Evolutionary conservation across 2,888 invertebrate species (phyloP), one percentile per base, ranked within the genome.

Genomic region (Drosophila nr. fundita): DNA sequence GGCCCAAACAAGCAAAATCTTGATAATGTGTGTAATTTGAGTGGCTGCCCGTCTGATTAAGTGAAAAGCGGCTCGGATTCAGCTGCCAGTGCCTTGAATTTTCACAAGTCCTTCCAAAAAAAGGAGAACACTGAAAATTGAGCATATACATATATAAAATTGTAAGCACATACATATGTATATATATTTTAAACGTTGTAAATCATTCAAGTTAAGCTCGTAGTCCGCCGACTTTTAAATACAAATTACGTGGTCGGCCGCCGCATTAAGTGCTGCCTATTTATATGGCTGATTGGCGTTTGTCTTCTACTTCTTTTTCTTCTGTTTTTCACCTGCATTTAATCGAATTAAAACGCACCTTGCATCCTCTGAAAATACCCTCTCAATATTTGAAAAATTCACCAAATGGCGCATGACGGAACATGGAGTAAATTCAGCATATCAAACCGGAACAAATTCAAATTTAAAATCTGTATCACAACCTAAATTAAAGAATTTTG

Each of bases 131-230:
- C 32, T 62, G 66, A 50, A 75, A 71, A 76, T 82, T 78, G 52
- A 78, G 72, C 42, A 42, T 42, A 42, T 42, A 29, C 29, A 29
- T 7, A 21, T 21, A 42, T 21, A 42, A 42, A 42, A 21, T 6
- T 42, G 21, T 11, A 42, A 11, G 4, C 24, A 45, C 4, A 24
- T 15, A 8, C 15, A 18, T 24, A 10, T 18, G 15, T 52, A 21
- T 32, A 52, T n/a, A 29, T 52, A 24, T 24, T 27, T 38, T 38
- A 76, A 63, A 76, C 61, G 48, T 48, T 66, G 73, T 87, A 80
- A 82, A 82, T 85, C 78, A 84, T 82, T 78, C 58, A 57, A 64
- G 69, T 69, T 78, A 85, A 87, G 84, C 85, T 49, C 42, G 50
- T 13, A 55, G 50, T 13, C 63, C 42, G 34, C 45, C 53, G 59